Evolutionary conservation across 1,140 invertebrate species (phyloP).

Genomic region (Eupristina koningsbergeri): DNA sequence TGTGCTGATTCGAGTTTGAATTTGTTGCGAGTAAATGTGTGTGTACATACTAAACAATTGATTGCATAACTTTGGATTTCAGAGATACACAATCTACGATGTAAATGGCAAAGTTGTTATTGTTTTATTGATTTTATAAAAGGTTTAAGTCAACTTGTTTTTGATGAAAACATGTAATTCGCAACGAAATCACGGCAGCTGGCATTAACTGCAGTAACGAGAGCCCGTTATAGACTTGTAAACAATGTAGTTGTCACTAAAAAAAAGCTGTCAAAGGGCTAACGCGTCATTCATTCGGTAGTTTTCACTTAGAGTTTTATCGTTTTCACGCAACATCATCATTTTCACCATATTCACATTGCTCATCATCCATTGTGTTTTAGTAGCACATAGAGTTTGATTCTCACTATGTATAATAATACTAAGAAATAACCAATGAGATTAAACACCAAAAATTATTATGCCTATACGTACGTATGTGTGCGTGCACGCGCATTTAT

Average conservation of each 20-base stretch:
- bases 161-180: slow-evolving; percentile 36
- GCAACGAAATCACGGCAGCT: slow-evolving; percentile 35
- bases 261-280: slow-evolving; percentile 26
- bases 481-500: too few species aligned
- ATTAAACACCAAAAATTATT: slow-evolving; percentile 19
- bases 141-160: slow-evolving; percentile 26
- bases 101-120: neutral
- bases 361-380: slow-evolving; percentile 35
- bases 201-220: slow-evolving; percentile 23
- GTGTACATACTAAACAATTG: neutral
- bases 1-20: neutral
- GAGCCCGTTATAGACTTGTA: slow-evolving; percentile 2
- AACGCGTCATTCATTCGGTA: slow-evolving; percentile 32
- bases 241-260: neutral
- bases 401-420: slow-evolving; percentile 41
- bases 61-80: slow-evolving; percentile 27
- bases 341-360: slow-evolving; percentile 43
- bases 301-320: slow-evolving; percentile 38
- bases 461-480: too few species aligned
- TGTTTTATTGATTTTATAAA: slow-evolving; percentile 14
- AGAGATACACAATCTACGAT: neutral
- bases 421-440: slow-evolving; percentile 43
- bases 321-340: slow-evolving; percentile 29
- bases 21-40: slow-evolving; percentile 1
- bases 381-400: slow-evolving; percentile 49